These are phyloP conservation scores for Typhlichthys eigenmanni DNA, from an alignment of 2,797 vertebrate genomes.

Conservation along the genomic window DNA sequence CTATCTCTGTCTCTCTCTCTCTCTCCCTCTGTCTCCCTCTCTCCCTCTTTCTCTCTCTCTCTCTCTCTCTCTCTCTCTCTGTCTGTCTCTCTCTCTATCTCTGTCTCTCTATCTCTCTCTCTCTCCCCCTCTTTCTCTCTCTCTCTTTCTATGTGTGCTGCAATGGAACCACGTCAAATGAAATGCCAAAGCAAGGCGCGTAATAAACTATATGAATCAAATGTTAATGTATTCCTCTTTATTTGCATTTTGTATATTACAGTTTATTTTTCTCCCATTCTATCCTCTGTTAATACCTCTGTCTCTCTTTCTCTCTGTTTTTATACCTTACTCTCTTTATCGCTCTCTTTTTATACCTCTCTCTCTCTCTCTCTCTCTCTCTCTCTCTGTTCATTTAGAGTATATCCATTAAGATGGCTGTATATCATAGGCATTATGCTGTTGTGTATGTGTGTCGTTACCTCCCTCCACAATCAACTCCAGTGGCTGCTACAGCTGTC, in stretches of 20 bases:
- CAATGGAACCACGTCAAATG: not conserved
- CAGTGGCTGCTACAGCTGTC: constrained; percentile 8
- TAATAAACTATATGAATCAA: too few relatives aligned
- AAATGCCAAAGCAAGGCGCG: too few relatives aligned
- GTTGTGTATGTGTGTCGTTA: constrained; percentile 7
- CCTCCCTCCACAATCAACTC: not conserved
- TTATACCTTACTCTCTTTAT: not conserved
- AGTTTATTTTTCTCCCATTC: not conserved
- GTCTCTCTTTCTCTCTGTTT: not conserved
- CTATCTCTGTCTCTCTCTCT: not conserved
- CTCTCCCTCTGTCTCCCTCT: too few relatives aligned
- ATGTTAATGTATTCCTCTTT: not conserved
- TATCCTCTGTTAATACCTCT: not conserved
- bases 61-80: too few relatives aligned
- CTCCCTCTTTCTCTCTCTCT: too few relatives aligned
- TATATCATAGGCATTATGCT: constrained; percentile 36
- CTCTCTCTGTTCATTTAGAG: not conserved
- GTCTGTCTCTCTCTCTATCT: too few relatives aligned
- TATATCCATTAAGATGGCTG: not conserved
- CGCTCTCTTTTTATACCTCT: not conserved
- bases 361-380: not conserved
- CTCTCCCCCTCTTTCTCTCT: too few relatives aligned
- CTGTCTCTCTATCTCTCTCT: too few relatives aligned
- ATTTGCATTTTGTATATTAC: not conserved
- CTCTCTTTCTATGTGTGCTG: not conserved